These are phyloP conservation scores for Poeciliopsis turneri DNA, from an alignment of 2,797 vertebrate genomes.

Conservation along the genomic window DNA sequence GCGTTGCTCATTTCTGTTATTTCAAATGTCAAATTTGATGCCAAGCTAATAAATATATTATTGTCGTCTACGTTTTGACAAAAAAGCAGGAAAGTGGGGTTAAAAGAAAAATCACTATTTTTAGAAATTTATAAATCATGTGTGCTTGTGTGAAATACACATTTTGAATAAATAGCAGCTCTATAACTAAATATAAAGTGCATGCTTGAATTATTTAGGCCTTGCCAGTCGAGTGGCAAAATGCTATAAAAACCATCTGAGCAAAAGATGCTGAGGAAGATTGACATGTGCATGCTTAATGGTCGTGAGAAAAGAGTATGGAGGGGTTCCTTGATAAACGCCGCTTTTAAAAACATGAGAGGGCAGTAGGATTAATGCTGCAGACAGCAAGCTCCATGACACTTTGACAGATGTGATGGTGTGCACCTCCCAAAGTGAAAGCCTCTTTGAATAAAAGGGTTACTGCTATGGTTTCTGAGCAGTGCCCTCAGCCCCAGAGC, in stretches of 20 bases:
- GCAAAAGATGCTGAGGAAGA: constrained; percentile 43
- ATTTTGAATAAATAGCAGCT: not conserved
- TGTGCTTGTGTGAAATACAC: not conserved
- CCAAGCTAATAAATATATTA: not conserved
- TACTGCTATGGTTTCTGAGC: constrained; percentile 58
- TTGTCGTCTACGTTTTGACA: not conserved
- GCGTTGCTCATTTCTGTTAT: not conserved
- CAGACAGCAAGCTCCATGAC: constrained; percentile 63
- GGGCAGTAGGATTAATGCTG: constrained; percentile 33
- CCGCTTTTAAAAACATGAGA: constrained; percentile 36
- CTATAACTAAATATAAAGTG: constrained; percentile 8
- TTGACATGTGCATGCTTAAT: constrained; percentile 72
- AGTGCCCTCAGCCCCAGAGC: constrained; percentile 55
- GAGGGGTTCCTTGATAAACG: constrained; percentile 56
- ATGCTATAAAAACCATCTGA: constrained; percentile 18
- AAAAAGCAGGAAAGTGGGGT: not conserved
- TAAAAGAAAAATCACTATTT: not conserved
- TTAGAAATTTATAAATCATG: not conserved
- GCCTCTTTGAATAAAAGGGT: constrained; percentile 57
- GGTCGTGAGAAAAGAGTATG: constrained; percentile 68
- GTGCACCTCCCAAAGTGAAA: constrained; percentile 59
- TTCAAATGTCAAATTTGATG: not conserved
- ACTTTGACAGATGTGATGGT: constrained; percentile 78
- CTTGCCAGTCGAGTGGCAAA: constrained; percentile 22
- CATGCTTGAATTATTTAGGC: constrained; percentile 40